Evolutionary conservation across 2,888 invertebrate species (phyloP).

Genomic region (Itoplectis maculator): DNA sequence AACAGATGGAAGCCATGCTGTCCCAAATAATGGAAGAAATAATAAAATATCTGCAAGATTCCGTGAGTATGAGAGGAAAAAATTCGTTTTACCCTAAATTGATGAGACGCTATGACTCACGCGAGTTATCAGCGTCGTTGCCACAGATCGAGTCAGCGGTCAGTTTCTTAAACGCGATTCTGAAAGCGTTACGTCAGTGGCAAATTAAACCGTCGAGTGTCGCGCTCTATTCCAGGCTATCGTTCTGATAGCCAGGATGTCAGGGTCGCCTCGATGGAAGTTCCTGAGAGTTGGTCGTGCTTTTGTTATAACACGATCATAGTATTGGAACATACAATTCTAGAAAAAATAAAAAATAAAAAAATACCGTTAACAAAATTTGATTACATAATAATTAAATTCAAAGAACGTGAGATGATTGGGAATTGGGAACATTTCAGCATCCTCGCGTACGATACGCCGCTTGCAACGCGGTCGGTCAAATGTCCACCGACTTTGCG

Average conservation of each 20-base stretch:
- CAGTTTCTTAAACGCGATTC: conserved; percentile 69
- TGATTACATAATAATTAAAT: neutral
- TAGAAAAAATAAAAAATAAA: neutral
- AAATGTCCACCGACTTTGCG: conserved; percentile 99
- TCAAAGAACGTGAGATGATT: neutral
- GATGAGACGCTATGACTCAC: conserved; percentile 15
- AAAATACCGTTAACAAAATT: too few species aligned
- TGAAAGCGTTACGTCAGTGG: conserved; percentile 80
- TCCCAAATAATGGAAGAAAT: conserved; percentile 96
- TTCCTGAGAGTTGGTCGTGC: conserved; percentile 75
- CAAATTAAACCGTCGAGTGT: conserved; percentile 74
- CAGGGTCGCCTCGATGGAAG: conserved; percentile 67
- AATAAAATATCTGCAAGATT: conserved; percentile 93
- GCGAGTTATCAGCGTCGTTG: conserved; percentile 28
- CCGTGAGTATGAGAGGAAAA: conserved; percentile 87
- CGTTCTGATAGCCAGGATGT: conserved; percentile 76
- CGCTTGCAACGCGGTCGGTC: conserved; percentile 99
- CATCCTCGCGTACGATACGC: conserved; percentile 98
- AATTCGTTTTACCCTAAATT: conserved; percentile 1
- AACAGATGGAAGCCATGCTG: conserved; percentile 98
- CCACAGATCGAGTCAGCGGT: conserved; percentile 80
- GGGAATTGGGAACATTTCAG: conserved; percentile 84
- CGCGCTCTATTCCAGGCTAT: conserved; percentile 66
- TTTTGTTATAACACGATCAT: conserved; percentile 71
- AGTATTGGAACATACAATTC: conserved; percentile 73